Evolutionary conservation across 2,797 vertebrate genomes (phyloP), one percentile per base, ranked within the genome.

Genomic region (Gymnocypris eckloni): DNA sequence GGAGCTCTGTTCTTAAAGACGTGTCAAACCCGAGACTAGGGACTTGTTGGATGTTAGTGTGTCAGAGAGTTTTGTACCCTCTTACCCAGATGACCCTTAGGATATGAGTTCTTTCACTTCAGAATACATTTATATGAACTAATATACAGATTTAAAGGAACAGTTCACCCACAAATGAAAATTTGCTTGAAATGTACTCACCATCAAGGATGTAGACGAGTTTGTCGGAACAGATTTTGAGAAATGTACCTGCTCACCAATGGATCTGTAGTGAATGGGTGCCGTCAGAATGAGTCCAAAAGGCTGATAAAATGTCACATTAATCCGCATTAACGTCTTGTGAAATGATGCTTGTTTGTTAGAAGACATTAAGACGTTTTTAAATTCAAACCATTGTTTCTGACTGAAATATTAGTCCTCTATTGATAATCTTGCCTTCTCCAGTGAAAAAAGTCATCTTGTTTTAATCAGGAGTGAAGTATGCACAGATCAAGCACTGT

Each of bases 1-100:
- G 69, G 94, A 96, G 95, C 96, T 92, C 94, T 95, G 95, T 96
- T 96, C 96, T 96, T 94, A 93, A 94, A 95, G 95, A 96, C 92
- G 94, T 95, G 95, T 96, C 93, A 95, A 95, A 96, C 94, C 92
- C 90, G 93, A 95, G 93, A 94, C 86, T 88, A 86, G 87, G 91
- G 92, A 89, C 93, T 93, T 94, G 93, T 92, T 93, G 94, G 92
- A 94, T 93, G 90, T 87, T 87, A 89, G 86, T 89, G 88, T 91
- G 88, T 86, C 91, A 87, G 39, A 89, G 85, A 79, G 84, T 86
- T 86, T 89, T 81, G 86, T 89, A 91, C 89, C 41, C 45, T 64
- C 22, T 87, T 90, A 88, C 89, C 85, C 84, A 22, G 4, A 52
- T 20, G 50, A 87, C 87, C 87, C 85, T 80, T 89, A 7, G 45